These are phyloP conservation scores for Cyanocitta stelleri DNA, from an alignment of 2,113 vertebrate genomes.

Conservation along the genomic window DNA sequence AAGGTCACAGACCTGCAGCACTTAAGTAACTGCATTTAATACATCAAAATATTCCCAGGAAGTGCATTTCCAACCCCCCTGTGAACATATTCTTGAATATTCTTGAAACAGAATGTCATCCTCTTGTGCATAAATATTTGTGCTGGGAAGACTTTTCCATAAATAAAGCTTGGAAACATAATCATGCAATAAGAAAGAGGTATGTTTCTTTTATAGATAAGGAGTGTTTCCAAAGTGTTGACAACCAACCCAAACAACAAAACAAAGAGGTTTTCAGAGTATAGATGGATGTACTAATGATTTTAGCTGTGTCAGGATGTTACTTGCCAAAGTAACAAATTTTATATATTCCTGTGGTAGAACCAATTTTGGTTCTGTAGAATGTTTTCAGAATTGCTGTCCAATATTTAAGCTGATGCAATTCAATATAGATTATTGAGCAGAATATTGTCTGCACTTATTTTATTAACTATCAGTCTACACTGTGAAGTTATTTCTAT, in stretches of 20 bases:
- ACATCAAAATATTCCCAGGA: background rate
- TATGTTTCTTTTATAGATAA: background rate
- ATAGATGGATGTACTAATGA: background rate
- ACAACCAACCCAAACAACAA: background rate
- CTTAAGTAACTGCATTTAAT: background rate
- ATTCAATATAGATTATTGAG: background rate
- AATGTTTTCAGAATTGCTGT: background rate
- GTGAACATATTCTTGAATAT: background rate
- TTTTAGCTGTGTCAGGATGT: background rate
- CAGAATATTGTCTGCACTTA: background rate
- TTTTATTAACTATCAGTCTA: background rate
- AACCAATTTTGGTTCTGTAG: background rate
- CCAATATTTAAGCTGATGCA: background rate
- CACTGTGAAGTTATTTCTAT: background rate
- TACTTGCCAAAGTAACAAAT: background rate
- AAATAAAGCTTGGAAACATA: background rate
- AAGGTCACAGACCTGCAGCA: background rate
- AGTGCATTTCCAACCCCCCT: background rate
- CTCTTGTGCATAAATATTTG: conserved; percentile 1
- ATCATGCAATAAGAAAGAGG: background rate
- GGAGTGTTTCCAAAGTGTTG: background rate
- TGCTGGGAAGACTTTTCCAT: background rate
- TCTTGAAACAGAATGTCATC: background rate
- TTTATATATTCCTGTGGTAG: background rate
- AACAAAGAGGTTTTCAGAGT: background rate